Base-by-base conservation (phyloP, 2,113 vertebrate genomes). In the Garra rufa region DNA sequence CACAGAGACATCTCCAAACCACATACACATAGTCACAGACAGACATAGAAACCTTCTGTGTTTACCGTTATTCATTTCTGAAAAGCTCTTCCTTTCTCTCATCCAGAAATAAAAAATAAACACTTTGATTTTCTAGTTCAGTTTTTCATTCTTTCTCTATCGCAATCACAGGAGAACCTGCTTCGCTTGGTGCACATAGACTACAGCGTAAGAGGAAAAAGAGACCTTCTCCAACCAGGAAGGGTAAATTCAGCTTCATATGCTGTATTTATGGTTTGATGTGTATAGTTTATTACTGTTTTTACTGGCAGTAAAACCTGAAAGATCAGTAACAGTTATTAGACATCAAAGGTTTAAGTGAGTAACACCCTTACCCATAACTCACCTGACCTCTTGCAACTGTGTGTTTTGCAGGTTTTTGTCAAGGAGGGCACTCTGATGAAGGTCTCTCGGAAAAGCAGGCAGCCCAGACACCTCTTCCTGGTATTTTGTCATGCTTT, bases 181-280 rank as follows among this genome's bases (percentile, higher is more conserved):
- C 96, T 98, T 93, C 97, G 97, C 86, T 93, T 99, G 92, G 96
- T 99, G 85, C 96, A 98, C 90, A 97, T 99, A 6, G 96, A 99
- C 86, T 96, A 97, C 94, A 99, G 97, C 1, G 92, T 99, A 74
- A 94, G 90, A 82, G 97, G 98, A 81, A 97, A 97, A 91, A 95
- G 94, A 0, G 88, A 95, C 81, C 94, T 99, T 70, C 94, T 98
- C 85, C 97, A 97, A 92, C 96, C 97, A 15, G 97, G 97, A 94
- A 95, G 98, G 95, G 98, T 99, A 93, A 97, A 98, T 92, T 80
- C 43, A 15, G 30, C 44, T 70, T 9, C 17, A 46, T 67, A 52
- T 7, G 17, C 15, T 77, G 15, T 77, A 57, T 74, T 74, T 69
- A 69, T 38, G 65, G 30, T 52, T 76, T 76, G 9, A 11, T 63